Evolutionary conservation across 2,113 vertebrate species (phyloP), one percentile per base, ranked within the genome.

Genomic region (Pyxicephalus adspersus): DNA sequence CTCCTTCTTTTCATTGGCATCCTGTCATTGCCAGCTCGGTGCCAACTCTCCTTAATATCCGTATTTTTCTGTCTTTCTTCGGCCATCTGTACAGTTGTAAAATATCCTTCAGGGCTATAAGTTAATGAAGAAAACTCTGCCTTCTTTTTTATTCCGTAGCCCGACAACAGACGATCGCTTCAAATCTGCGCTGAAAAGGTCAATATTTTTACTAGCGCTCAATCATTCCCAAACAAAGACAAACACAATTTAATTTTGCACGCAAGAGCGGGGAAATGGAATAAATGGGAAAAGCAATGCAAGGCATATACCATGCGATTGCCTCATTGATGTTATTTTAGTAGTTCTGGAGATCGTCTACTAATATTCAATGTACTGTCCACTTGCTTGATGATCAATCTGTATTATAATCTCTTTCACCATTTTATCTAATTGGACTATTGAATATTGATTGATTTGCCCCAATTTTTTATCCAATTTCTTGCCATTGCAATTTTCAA

Each of bases 81-180:
- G 79, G 60, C 79, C 79, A 81, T 81, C 79, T 81, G 79, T 74
- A 81, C 70, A 54, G 70, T 74, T 73, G 45, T 74, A 74, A 81
- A 81, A 73, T 81, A 74, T 74, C 79, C 79, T 81, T 74, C 70
- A 74, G 79, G 79, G 79, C 70, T 64, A 57, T 29, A 81, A 64
- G 70, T 81, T 73, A 81, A 81, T 81, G 68, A 81, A 81, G 31
- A 81, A 74, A 65, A 65, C 70, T 65, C 79, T 15, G 26, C 65
- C 60, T 74, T 65, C 61, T 58, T 29, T 65, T 74, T 20, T 45
- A 45, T 45, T 13, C 68, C 34, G 23, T 55, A 45, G 70, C 50
- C 79, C 78, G 25, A 74, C 67, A 20, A 64, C 68, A 81, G 79
- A 81, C 60, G 57, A 73, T 57, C 28, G 23, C 70, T 57, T 74